Conservation (phyloP, 2,888 invertebrate genomes). For the Crioceris asparagi region DNA sequence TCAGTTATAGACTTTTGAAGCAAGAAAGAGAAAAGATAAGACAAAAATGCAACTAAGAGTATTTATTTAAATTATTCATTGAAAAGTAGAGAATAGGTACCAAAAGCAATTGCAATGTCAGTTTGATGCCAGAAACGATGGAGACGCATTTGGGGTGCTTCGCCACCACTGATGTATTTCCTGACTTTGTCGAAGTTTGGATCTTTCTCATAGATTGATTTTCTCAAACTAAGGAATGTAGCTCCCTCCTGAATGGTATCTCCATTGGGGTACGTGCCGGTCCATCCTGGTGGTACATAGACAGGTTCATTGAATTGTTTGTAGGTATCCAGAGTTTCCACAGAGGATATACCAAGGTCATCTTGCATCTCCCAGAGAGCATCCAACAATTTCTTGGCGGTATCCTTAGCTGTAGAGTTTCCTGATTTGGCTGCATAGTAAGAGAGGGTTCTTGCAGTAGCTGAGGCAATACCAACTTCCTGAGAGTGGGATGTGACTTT, state of each 20-base stretch:
- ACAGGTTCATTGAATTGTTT: constrained; percentile 18
- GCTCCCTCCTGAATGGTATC: constrained; percentile 20
- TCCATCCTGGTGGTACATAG: constrained; percentile 22
- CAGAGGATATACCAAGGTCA: constrained; percentile 17
- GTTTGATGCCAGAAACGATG: constrained; percentile 24
- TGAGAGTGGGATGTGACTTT: constrained; percentile 14
- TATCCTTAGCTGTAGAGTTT: constrained; percentile 16
- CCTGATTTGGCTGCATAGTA: constrained; percentile 22
- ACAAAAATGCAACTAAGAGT: no score
- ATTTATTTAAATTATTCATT: no score
- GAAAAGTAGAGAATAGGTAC: constrained; percentile 20
- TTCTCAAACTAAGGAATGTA: no score
- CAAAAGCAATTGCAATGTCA: constrained; percentile 20
- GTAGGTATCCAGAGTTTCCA: constrained; percentile 19
- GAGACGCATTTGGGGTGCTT: constrained; percentile 18
- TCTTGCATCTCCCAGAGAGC: constrained; percentile 18
- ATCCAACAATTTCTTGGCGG: constrained; percentile 19
- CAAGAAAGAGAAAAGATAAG: no score
- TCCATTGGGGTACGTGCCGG: constrained; percentile 20
- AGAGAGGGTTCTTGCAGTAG: constrained; percentile 20
- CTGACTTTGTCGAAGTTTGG: constrained; percentile 18
- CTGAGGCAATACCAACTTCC: constrained; percentile 22
- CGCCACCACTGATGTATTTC: constrained; percentile 16
- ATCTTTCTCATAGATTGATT: constrained; percentile 20
- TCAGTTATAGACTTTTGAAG: no score